Evolutionary conservation across 2,888 invertebrate species (phyloP).

Genomic region (Ectemnius continuus): DNA sequence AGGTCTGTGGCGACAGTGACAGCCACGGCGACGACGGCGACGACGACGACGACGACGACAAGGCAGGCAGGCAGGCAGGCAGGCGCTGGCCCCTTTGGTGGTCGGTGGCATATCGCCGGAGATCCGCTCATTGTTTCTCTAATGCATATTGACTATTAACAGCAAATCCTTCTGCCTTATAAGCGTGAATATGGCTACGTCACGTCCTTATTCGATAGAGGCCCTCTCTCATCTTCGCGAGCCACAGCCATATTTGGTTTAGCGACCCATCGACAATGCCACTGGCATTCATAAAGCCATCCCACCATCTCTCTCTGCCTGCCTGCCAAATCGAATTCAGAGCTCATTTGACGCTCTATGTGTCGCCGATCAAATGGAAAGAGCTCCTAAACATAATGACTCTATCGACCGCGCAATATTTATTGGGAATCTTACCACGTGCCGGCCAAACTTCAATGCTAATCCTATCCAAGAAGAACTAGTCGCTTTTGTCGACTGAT

Average conservation of each 20-base stretch:
- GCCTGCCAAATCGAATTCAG: slow-evolving; percentile 44
- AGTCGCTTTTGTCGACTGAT: too few relatives aligned
- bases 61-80: too few relatives aligned
- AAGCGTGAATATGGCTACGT: slow-evolving; percentile 61
- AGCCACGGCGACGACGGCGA: not conserved
- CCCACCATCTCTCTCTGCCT: slow-evolving; percentile 31
- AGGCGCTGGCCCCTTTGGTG: not conserved
- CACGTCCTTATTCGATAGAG: slow-evolving; percentile 65
- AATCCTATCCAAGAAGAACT: too few relatives aligned
- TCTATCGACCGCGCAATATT: too few relatives aligned
- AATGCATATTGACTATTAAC: slow-evolving; percentile 69
- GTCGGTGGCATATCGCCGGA: slow-evolving; percentile 48
- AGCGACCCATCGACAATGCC: slow-evolving; percentile 71
- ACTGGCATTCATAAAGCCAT: slow-evolving; percentile 67
- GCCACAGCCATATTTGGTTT: slow-evolving; percentile 70
- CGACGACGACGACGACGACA: too few relatives aligned
- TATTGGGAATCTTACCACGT: too few relatives aligned
- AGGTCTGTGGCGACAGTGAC: not conserved
- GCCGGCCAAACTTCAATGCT: too few relatives aligned
- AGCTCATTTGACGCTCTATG: not conserved
- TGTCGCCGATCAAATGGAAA: too few relatives aligned
- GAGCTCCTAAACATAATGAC: too few relatives aligned
- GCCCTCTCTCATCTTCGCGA: slow-evolving; percentile 45
- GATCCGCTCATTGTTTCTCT: slow-evolving; percentile 66
- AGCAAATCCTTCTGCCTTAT: slow-evolving; percentile 67